Percentiles rank a stretch among this genome's conserved stretches.
phyloP scores from a whole-genome alignment of 2,113 vertebrate genomes.

The Cyanoderma ruficeps region DNA sequence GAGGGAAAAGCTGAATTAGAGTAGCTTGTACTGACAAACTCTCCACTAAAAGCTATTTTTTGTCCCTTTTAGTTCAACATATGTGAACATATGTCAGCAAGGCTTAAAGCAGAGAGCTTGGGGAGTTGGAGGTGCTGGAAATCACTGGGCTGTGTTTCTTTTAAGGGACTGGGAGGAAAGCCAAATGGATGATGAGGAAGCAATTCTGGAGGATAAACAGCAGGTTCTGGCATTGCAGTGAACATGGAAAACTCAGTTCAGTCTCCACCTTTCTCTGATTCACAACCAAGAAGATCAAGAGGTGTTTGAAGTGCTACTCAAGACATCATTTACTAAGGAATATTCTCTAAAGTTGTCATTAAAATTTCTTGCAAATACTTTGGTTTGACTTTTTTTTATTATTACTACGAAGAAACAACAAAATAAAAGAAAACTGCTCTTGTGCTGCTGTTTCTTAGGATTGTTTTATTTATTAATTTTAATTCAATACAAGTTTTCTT shows the following conservation, averaged over 20 bases:
- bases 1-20: not conserved
- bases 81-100: not conserved
- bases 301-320: not conserved
- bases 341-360: not conserved
- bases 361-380: not conserved
- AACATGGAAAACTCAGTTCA: not conserved
- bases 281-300: not conserved
- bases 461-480: not conserved
- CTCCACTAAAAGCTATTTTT: not conserved
- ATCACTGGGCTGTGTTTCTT: not conserved
- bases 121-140: not conserved
- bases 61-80: not conserved
- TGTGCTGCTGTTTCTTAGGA: not conserved
- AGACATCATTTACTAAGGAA: not conserved
- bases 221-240: conserved; percentile 76
- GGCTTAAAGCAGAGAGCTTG: not conserved
- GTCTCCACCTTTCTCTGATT: not conserved
- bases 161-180: conserved; percentile 59
- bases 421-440: not conserved
- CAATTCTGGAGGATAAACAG: conserved; percentile 70
- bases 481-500: not conserved
- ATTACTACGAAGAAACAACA: not conserved
- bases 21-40: not conserved
- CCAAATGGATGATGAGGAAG: conserved; percentile 72
- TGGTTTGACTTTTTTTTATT: not conserved